phyloP scores from a whole-genome alignment of 1,140 invertebrate species.

The Orchesella cincta region DNA sequence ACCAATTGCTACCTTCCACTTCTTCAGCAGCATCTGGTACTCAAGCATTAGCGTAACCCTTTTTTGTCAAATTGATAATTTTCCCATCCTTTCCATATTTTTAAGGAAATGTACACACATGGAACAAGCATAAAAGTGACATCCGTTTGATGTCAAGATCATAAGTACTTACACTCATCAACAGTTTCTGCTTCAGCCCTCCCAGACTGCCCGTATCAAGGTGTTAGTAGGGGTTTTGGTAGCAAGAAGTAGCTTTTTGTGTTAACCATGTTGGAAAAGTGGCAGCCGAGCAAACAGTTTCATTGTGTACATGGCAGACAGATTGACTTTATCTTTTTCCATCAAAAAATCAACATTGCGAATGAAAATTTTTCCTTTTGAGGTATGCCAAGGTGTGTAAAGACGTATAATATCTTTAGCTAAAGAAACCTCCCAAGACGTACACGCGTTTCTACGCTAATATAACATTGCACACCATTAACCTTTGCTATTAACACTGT shows the following conservation, averaged over 20 bases:
- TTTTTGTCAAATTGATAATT: conserved; percentile 15
- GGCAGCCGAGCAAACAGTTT: not conserved
- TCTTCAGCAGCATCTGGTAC: not conserved
- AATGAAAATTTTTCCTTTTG: conserved; percentile 17
- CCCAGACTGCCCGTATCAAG: no score
- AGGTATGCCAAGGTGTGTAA: no score
- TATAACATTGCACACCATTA: conserved; percentile 14
- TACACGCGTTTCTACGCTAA: conserved; percentile 4
- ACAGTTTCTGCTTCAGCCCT: conserved; percentile 11
- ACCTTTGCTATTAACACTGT: no score
- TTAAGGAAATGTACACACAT: not conserved
- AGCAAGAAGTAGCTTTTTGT: no score
- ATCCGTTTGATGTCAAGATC: conserved; percentile 23
- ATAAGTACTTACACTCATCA: conserved; percentile 2
- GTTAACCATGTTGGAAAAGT: no score
- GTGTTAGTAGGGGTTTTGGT: no score
- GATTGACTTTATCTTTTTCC: conserved; percentile 26
- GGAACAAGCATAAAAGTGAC: conserved; percentile 1
- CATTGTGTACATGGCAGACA: conserved; percentile 4
- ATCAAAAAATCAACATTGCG: conserved; percentile 4
- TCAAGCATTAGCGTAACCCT: not conserved
- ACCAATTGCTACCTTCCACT: not conserved
- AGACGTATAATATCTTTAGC: not conserved
- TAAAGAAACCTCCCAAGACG: conserved; percentile 13
- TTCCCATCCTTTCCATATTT: not conserved